Evolutionary conservation across 1,140 invertebrate species (phyloP).

Genomic region (Drosophila rhopaloa): DNA sequence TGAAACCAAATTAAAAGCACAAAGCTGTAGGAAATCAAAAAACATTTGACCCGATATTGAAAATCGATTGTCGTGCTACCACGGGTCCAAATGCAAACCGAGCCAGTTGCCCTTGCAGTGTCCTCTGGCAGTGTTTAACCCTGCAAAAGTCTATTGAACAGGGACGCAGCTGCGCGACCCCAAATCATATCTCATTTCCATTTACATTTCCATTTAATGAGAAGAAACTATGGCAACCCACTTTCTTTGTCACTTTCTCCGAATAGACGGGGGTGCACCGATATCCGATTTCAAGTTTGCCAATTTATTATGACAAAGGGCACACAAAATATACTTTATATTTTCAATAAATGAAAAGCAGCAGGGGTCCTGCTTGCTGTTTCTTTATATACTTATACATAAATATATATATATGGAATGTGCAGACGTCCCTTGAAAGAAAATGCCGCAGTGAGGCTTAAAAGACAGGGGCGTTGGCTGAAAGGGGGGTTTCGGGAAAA

Average conservation of each 20-base stretch:
- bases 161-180: slow-evolving; percentile 32
- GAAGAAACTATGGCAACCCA: slow-evolving; percentile 65
- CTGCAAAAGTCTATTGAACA: neutral
- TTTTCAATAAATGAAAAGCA: slow-evolving; percentile 35
- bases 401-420: slow-evolving; percentile 8
- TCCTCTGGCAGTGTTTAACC: slow-evolving; percentile 30
- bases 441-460: slow-evolving; percentile 53
- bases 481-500: slow-evolving; percentile 13
- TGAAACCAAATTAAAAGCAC: slow-evolving; percentile 18
- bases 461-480: slow-evolving; percentile 1
- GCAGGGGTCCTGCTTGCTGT: neutral
- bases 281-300: slow-evolving; percentile 70
- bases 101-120: slow-evolving; percentile 37
- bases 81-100: slow-evolving; percentile 39
- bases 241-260: slow-evolving; percentile 41
- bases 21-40: slow-evolving; percentile 12
- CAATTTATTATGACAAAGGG: slow-evolving; percentile 60
- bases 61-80: slow-evolving; percentile 45
- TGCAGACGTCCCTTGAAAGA: slow-evolving; percentile 56
- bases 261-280: slow-evolving; percentile 15
- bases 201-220: slow-evolving; percentile 65
- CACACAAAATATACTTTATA: slow-evolving; percentile 51
- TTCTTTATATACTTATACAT: neutral
- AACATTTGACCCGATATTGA: slow-evolving; percentile 23
- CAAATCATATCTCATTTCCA: slow-evolving; percentile 48